These are phyloP conservation scores for Vombatus ursinus DNA, from an alignment of 2,113 vertebrate genomes.

Conservation along the genomic window DNA sequence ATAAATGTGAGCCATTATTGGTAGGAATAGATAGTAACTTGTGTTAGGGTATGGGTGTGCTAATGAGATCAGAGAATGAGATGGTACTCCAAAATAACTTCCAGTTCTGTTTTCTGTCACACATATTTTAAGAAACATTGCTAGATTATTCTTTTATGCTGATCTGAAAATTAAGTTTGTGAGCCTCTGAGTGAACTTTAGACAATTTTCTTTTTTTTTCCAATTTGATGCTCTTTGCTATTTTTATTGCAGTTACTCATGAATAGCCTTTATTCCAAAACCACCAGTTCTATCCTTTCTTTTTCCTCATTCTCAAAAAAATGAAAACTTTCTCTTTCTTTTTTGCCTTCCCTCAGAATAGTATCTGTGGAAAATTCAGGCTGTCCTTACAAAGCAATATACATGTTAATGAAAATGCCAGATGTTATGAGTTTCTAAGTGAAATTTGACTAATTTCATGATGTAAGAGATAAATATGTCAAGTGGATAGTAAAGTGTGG, in stretches of 20 bases:
- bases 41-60: not conserved
- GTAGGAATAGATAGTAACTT: not conserved
- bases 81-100: not conserved
- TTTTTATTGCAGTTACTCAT: not conserved
- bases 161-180: constrained; percentile 31
- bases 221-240: not conserved
- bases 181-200: not conserved
- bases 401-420: constrained; percentile 20
- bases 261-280: not conserved
- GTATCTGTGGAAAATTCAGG: constrained; percentile 23
- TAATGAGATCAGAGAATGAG: not conserved
- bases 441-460: not conserved
- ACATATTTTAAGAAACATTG: not conserved
- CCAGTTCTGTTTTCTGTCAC: not conserved
- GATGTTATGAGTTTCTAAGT: constrained; percentile 1
- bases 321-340: not conserved
- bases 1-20: not conserved
- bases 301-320: not conserved
- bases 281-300: constrained; percentile 6
- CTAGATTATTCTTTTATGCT: constrained; percentile 13
- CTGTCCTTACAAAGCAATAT: constrained; percentile 7
- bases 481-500: not conserved
- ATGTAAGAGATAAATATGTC: not conserved
- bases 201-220: constrained; percentile 45
- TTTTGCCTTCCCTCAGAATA: constrained; percentile 14